Conservation (phyloP, 2,888 invertebrate species). For the Alviniconcha strummeri region DNA sequence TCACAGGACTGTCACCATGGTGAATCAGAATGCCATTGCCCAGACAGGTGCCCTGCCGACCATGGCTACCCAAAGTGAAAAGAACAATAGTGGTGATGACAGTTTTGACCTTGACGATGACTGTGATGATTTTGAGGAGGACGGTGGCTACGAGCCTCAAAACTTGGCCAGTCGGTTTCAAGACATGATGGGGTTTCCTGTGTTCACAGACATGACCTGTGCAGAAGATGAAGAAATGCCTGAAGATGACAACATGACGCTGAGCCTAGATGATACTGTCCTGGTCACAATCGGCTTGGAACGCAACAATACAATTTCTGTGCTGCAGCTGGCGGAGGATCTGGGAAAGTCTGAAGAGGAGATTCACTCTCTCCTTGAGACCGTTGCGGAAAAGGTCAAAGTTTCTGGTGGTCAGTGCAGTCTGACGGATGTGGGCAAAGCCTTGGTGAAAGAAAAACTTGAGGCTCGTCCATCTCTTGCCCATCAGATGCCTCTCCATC, state of each 20-base stretch:
- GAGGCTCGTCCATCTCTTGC: not conserved
- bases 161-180: not conserved
- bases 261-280: not conserved
- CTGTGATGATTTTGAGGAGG: constrained; percentile 16
- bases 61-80: not conserved
- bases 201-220: not conserved
- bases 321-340: not conserved
- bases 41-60: no score
- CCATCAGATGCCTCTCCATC: not conserved
- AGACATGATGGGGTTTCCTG: constrained; percentile 7
- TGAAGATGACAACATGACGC: not conserved
- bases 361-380: not conserved
- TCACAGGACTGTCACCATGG: no score
- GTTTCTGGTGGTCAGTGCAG: not conserved
- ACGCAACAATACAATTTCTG: not conserved
- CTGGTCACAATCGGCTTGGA: not conserved
- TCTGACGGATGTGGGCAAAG: constrained; percentile 14
- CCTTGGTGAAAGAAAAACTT: not conserved
- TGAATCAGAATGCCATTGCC: no score
- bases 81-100: not conserved
- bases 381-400: not conserved
- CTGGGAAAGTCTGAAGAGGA: constrained; percentile 23
- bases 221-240: constrained; percentile 5
- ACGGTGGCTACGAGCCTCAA: not conserved
- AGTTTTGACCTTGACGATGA: constrained; percentile 10